These are phyloP conservation scores for Drosophila mimica DNA, from an alignment of 2,888 invertebrate genomes.

Conservation along the genomic window DNA sequence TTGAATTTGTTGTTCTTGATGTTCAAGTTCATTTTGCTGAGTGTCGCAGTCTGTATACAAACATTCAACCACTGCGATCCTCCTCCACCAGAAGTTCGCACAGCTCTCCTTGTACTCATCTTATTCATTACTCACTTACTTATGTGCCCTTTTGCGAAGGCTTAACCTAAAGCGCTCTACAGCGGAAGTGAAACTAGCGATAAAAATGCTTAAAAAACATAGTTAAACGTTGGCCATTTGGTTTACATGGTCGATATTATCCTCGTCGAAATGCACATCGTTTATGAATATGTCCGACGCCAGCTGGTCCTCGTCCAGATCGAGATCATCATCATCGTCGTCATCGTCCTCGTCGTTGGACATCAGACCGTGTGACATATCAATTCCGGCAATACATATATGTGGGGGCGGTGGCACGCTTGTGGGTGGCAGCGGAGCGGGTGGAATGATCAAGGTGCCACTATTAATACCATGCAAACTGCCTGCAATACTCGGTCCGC, in stretches of 20 bases:
- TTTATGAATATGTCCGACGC: slow-evolving; percentile 83
- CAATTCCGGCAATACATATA: slow-evolving; percentile 84
- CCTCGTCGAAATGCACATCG: slow-evolving; percentile 82
- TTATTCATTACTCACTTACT: slow-evolving; percentile 11
- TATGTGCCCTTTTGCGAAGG: slow-evolving; percentile 43
- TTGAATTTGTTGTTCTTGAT: slow-evolving; percentile 75
- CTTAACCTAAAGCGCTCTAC: slow-evolving; percentile 69
- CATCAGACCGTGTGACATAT: slow-evolving; percentile 80
- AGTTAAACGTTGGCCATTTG: slow-evolving; percentile 84
- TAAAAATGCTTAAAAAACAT: slow-evolving; percentile 71
- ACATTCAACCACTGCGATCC: slow-evolving; percentile 26
- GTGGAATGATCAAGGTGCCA: slow-evolving; percentile 84
- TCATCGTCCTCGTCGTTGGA: slow-evolving; percentile 79
- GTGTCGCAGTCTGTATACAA: slow-evolving; percentile 43
- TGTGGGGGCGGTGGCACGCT: slow-evolving; percentile 85
- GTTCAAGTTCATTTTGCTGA: slow-evolving; percentile 41
- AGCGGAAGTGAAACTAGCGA: slow-evolving; percentile 66
- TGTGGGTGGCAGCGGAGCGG: slow-evolving; percentile 85
- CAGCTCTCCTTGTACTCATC: slow-evolving; percentile 8
- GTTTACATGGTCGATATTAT: slow-evolving; percentile 82
- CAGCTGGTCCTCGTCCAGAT: slow-evolving; percentile 80
- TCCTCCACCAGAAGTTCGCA: slow-evolving; percentile 25
- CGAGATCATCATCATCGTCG: slow-evolving; percentile 81
- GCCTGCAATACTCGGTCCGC: slow-evolving; percentile 85
- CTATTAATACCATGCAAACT: slow-evolving; percentile 85